Evolutionary conservation across 2,797 vertebrate species (phyloP).

Genomic region (Sciaenops ocellatus): DNA sequence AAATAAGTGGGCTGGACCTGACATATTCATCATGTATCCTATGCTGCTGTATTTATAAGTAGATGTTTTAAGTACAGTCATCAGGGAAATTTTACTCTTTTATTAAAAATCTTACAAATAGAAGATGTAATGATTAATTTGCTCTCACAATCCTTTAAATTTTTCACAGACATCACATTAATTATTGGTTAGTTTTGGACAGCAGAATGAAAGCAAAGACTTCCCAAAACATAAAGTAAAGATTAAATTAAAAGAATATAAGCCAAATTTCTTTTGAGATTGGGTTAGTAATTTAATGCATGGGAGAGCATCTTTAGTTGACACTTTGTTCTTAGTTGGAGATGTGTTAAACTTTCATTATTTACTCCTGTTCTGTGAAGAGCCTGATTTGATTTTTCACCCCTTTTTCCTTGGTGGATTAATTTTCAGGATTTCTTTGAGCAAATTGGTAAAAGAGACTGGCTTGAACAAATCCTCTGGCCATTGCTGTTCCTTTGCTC

Average conservation of each 20-base stretch:
- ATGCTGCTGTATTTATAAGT: slow-evolving; percentile 32
- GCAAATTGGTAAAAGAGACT: slow-evolving; percentile 8
- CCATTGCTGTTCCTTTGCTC: slow-evolving; percentile 16
- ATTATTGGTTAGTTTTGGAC: slow-evolving; percentile 20
- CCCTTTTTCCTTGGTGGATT: slow-evolving; percentile 30
- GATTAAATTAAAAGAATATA: background rate
- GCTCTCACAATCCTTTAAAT: slow-evolving; percentile 24
- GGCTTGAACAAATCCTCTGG: slow-evolving; percentile 37
- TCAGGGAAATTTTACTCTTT: slow-evolving; percentile 4
- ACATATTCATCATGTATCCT: slow-evolving; percentile 47
- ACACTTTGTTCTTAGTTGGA: slow-evolving; percentile 32
- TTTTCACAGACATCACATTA: slow-evolving; percentile 33
- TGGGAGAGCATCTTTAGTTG: slow-evolving; percentile 30
- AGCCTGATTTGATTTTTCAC: slow-evolving; percentile 23
- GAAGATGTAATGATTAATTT: background rate
- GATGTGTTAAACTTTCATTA: slow-evolving; percentile 34
- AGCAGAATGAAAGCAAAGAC: background rate
- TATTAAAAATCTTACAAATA: slow-evolving; percentile 6
- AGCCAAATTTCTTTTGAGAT: slow-evolving; percentile 26
- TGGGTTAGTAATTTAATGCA: slow-evolving; percentile 47
- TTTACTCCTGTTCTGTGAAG: slow-evolving; percentile 39
- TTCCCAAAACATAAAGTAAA: background rate
- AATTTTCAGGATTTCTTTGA: slow-evolving; percentile 34
- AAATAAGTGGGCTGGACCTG: slow-evolving; percentile 27
- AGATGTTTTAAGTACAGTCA: slow-evolving; percentile 34